These are phyloP conservation scores for Melanocharis versteri DNA, from an alignment of 2,113 vertebrate genomes.

Conservation along the genomic window DNA sequence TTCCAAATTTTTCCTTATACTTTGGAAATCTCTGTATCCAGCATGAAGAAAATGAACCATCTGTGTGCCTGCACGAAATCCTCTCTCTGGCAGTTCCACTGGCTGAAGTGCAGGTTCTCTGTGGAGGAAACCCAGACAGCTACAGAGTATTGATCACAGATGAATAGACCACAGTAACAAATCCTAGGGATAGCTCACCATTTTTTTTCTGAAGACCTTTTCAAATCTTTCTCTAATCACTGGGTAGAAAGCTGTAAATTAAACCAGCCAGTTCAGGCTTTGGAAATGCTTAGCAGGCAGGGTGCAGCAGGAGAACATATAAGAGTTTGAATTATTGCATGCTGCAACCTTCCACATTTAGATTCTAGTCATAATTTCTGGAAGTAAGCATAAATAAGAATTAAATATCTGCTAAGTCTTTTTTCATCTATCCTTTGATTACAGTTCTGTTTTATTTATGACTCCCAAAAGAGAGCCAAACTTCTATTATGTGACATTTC, in stretches of 20 bases:
- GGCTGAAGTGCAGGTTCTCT: slow-evolving; percentile 9
- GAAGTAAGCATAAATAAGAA: slow-evolving; percentile 73
- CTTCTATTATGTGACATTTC: slow-evolving; percentile 66
- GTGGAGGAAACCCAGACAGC: slow-evolving; percentile 15
- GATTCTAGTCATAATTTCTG: slow-evolving; percentile 68
- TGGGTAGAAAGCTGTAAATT: slow-evolving; percentile 67
- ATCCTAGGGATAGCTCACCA: slow-evolving; percentile 50
- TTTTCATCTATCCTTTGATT: slow-evolving; percentile 74
- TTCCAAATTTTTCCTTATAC: not conserved
- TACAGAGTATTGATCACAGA: slow-evolving; percentile 62
- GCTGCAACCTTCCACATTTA: slow-evolving; percentile 38
- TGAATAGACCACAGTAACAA: slow-evolving; percentile 49
- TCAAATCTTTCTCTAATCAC: slow-evolving; percentile 69
- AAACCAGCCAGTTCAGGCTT: slow-evolving; percentile 51
- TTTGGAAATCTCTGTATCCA: not conserved
- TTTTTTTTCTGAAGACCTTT: slow-evolving; percentile 70
- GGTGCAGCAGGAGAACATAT: slow-evolving; percentile 14
- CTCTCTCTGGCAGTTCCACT: not conserved
- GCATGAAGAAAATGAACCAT: not conserved
- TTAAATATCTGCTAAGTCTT: slow-evolving; percentile 72
- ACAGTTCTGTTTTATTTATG: slow-evolving; percentile 72
- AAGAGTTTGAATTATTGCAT: slow-evolving; percentile 63
- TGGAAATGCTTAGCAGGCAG: slow-evolving; percentile 53
- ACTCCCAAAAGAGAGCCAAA: slow-evolving; percentile 66
- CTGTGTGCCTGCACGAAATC: not conserved